Conservation (phyloP, 2,888 invertebrate genomes). For the Galeopsomyia nigrocyanea region DNA sequence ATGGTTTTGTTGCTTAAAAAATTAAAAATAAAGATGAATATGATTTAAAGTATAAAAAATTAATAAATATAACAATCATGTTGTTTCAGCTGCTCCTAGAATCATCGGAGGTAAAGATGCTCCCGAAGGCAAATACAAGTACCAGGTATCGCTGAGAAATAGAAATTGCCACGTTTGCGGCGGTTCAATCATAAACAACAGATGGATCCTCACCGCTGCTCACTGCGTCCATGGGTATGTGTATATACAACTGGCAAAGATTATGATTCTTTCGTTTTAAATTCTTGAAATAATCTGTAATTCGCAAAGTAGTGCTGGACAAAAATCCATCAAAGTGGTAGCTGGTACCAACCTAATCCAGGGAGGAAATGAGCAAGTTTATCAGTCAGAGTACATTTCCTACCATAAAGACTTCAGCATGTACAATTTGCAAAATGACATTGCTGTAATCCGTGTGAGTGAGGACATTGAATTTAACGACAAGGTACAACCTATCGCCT, state of each 20-base stretch:
- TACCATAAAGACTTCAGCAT: conserved; percentile 6
- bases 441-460: conserved; percentile 7
- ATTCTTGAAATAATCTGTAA: neutral
- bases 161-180: neutral
- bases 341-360: conserved; percentile 3
- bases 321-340: neutral
- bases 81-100: conserved; percentile 16
- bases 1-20: too few species aligned
- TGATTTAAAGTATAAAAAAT: too few species aligned
- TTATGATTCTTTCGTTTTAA: neutral
- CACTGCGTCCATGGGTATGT: conserved; percentile 6
- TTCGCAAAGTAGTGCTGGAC: neutral
- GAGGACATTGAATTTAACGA: conserved; percentile 1
- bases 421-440: conserved; percentile 1
- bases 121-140: conserved; percentile 14
- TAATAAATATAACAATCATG: too few species aligned
- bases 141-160: conserved; percentile 8
- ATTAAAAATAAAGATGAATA: neutral
- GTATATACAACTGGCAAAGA: neutral
- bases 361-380: neutral
- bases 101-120: conserved; percentile 12
- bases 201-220: conserved; percentile 22
- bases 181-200: conserved; percentile 3
- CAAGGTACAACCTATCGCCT: conserved; percentile 4
- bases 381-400: neutral